Base-by-base conservation (phyloP, 2,113 vertebrate species). In the Dinomys branickii region DNA sequence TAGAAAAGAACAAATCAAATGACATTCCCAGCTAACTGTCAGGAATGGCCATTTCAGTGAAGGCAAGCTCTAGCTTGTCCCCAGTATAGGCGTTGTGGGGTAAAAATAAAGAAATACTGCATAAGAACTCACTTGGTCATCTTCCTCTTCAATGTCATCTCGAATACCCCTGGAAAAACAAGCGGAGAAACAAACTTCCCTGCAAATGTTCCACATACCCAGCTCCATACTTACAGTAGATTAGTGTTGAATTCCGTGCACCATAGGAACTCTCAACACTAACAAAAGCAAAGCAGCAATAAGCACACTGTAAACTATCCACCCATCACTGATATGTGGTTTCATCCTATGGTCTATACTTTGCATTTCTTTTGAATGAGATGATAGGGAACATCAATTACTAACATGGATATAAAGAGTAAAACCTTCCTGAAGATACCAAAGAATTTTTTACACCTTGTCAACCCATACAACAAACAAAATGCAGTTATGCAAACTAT, bases 121-220 rank as follows among this genome's bases (percentile, higher is more conserved):
- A 99, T 99, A 98, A 98, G 98, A 99, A 99, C 99, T 99, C 99
- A 99, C 99, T 99, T 99, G 99, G 98, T 99, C 99, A 99, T 99
- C 99, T 99, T 99, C 99, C 98, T 99, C 99, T 99, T 99, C 99
- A 99, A 99, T 99, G 99, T 99, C 99, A 99, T 99, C 99, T 98
- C 99, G 99, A 99, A 99, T 99, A 99, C 99, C 99, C 99, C 99
- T 99, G 99, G 99, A 99, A 99, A 99, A 99, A 99, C 98, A 99
- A 99, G 99, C 99, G 99, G 99, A 99, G 99, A 99, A 99, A 99
- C 99, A 99, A 99, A 99, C 99, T 99, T 99, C 99, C 99, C 99
- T 99, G 99, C 99, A 99, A 99, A 99, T 99, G 99, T 99, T 99
- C 99, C 99, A 99, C 98, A 99, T 98, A 99, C 99, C 98, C 99